These are phyloP conservation scores for Larimichthys crocea DNA, from an alignment of 2,113 vertebrate genomes.

Conservation along the genomic window DNA sequence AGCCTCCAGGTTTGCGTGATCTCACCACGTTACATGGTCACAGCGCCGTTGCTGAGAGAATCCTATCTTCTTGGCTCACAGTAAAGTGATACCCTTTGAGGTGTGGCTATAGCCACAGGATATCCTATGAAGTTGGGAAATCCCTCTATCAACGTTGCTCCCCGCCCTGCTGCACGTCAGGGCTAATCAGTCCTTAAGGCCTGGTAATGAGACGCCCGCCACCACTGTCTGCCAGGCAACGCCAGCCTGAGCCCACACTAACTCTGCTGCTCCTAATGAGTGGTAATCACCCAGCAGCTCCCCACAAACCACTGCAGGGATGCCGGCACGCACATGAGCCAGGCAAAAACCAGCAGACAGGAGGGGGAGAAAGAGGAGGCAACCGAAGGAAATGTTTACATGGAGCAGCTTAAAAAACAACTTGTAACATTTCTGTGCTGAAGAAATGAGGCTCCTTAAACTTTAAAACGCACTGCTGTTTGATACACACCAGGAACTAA, in stretches of 20 bases:
- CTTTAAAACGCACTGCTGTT: conserved; percentile 30
- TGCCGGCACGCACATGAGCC: conserved; percentile 69
- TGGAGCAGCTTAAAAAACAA: conserved; percentile 60
- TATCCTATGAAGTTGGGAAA: conserved; percentile 84
- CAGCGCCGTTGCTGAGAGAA: conserved; percentile 63
- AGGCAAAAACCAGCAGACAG: conserved; percentile 38
- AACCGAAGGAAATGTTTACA: conserved; percentile 65
- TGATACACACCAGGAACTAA: conserved; percentile 59
- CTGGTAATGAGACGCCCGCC: conserved; percentile 78
- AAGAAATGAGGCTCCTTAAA: conserved; percentile 34
- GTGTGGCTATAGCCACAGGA: conserved; percentile 80
- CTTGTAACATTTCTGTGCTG: conserved; percentile 55
- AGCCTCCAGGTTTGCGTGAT: conserved; percentile 63
- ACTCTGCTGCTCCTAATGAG: conserved; percentile 79
- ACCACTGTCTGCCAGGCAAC: conserved; percentile 79
- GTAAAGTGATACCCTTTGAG: conserved; percentile 80
- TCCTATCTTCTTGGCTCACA: conserved; percentile 75
- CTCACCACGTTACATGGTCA: conserved; percentile 59
- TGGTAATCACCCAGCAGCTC: conserved; percentile 81
- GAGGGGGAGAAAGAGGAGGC: conserved; percentile 30
- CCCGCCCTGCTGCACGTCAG: conserved; percentile 77
- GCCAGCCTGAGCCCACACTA: conserved; percentile 72
- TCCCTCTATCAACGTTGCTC: conserved; percentile 77
- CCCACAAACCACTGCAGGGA: conserved; percentile 74
- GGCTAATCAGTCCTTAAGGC: conserved; percentile 80